Conservation (phyloP, 2,113 vertebrate species). For the Orientallactaga bullata region DNA sequence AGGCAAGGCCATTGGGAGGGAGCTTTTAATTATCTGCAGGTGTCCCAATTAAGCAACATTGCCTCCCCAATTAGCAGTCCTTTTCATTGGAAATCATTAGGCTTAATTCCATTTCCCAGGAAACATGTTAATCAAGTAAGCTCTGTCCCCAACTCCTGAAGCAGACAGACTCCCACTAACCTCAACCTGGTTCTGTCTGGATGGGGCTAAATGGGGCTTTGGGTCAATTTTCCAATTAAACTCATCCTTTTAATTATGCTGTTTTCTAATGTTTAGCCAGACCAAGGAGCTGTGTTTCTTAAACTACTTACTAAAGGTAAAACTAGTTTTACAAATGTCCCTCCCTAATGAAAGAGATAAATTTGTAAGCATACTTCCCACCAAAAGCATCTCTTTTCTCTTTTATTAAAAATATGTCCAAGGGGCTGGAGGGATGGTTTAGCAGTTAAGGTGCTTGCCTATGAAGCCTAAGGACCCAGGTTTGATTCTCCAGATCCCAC, state of each 20-base stretch:
- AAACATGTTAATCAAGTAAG: slow-evolving; percentile 79
- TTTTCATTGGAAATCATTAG: slow-evolving; percentile 82
- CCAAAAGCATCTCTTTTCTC: not conserved
- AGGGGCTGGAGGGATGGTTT: not conserved
- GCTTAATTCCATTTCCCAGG: slow-evolving; percentile 80
- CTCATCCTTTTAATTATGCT: slow-evolving; percentile 58
- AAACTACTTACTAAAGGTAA: slow-evolving; percentile 17
- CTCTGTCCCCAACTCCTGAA: slow-evolving; percentile 64
- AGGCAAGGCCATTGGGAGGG: slow-evolving; percentile 49
- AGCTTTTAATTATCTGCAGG: slow-evolving; percentile 79
- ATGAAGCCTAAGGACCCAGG: no score
- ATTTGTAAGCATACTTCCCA: not conserved
- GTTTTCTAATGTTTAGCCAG: slow-evolving; percentile 58
- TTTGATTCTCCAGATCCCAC: not conserved
- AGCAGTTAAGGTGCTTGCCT: not conserved
- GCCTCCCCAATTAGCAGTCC: slow-evolving; percentile 78
- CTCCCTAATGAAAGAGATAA: not conserved
- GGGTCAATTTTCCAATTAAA: slow-evolving; percentile 77
- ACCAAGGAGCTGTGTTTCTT: slow-evolving; percentile 37
- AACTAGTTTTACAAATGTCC: not conserved
- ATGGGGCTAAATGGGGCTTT: slow-evolving; percentile 53
- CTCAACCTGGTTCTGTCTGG: slow-evolving; percentile 30
- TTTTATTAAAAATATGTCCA: not conserved
- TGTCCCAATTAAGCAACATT: slow-evolving; percentile 81
- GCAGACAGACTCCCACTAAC: slow-evolving; percentile 45